Percentiles rank a stretch among this genome's conserved stretches.
phyloP scores from a whole-genome alignment of 2,113 vertebrate genomes.

The Seriola aureovittata region DNA sequence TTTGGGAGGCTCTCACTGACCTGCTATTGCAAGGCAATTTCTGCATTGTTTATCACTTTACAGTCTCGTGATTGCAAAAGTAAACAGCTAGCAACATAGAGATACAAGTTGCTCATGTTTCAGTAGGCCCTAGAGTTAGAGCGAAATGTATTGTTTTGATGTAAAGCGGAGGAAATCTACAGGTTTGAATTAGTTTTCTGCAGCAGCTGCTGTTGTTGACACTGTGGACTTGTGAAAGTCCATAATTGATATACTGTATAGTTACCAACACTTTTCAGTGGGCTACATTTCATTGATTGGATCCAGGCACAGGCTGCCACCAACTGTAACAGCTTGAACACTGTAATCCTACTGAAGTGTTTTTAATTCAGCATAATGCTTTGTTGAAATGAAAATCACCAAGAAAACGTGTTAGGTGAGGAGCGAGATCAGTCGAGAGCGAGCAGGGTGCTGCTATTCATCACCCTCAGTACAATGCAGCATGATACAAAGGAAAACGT shows the following conservation, averaged over 20 bases:
- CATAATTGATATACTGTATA: slow-evolving; percentile 9
- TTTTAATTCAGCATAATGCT: slow-evolving; percentile 26
- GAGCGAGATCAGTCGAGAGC: slow-evolving; percentile 47
- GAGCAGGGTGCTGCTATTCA: slow-evolving; percentile 34
- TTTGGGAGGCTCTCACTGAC: not conserved
- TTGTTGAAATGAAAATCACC: slow-evolving; percentile 44
- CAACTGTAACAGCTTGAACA: not conserved
- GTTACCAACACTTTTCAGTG: slow-evolving; percentile 12
- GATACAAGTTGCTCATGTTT: not conserved
- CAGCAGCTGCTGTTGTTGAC: slow-evolving; percentile 1
- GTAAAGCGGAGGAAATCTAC: slow-evolving; percentile 16
- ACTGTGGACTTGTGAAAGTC: slow-evolving; percentile 1
- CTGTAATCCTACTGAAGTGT: slow-evolving; percentile 19
- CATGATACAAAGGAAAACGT: slow-evolving; percentile 5
- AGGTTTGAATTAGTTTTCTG: not conserved
- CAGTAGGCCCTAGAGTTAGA: not conserved
- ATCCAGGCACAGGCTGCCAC: slow-evolving; percentile 9
- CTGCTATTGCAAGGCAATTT: not conserved
- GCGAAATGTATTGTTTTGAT: not conserved
- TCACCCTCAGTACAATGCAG: slow-evolving; percentile 32
- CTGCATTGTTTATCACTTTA: not conserved
- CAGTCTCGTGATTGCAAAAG: not conserved
- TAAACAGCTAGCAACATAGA: not conserved
- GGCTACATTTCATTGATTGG: slow-evolving; percentile 12
- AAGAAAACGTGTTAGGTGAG: slow-evolving; percentile 36